Evolutionary conservation across 2,113 vertebrate species (phyloP).

Genomic region (Epinephelus lanceolatus): DNA sequence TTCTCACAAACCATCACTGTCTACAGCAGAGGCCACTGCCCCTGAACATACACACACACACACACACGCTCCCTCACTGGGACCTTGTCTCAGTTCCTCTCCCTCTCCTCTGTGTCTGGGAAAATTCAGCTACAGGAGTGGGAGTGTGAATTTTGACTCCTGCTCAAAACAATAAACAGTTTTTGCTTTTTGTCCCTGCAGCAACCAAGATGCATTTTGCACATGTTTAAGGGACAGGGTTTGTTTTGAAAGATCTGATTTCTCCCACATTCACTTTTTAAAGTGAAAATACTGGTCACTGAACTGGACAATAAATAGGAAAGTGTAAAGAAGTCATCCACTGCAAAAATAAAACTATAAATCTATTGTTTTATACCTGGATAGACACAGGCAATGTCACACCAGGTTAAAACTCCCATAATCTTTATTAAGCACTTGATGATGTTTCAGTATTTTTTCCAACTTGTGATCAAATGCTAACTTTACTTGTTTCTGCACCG

Average conservation of each 20-base stretch:
- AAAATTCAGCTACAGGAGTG: constrained; percentile 79
- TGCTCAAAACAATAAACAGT: constrained; percentile 82
- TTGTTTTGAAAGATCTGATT: constrained; percentile 24
- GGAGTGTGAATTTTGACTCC: constrained; percentile 89
- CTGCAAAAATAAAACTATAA: background rate
- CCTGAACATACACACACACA: constrained; percentile 52
- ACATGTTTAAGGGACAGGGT: constrained; percentile 51
- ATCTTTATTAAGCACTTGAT: background rate
- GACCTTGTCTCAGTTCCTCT: constrained; percentile 40
- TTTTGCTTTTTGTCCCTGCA: constrained; percentile 58
- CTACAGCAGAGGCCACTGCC: constrained; percentile 49
- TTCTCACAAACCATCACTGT: constrained; percentile 79
- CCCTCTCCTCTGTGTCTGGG: constrained; percentile 78
- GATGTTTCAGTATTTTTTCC: background rate
- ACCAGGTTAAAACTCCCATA: background rate
- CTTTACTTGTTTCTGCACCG: background rate
- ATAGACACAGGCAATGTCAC: background rate
- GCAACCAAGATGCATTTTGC: constrained; percentile 71
- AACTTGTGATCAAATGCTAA: background rate
- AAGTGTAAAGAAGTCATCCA: background rate
- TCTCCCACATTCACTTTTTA: constrained; percentile 23
- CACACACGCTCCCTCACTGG: constrained; percentile 32
- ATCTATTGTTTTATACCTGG: too few species aligned
- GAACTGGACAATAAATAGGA: background rate
- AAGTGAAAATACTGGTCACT: background rate